Evolutionary conservation across 2,113 vertebrate genomes (phyloP).

Genomic region (Triplophysa tibetana): DNA sequence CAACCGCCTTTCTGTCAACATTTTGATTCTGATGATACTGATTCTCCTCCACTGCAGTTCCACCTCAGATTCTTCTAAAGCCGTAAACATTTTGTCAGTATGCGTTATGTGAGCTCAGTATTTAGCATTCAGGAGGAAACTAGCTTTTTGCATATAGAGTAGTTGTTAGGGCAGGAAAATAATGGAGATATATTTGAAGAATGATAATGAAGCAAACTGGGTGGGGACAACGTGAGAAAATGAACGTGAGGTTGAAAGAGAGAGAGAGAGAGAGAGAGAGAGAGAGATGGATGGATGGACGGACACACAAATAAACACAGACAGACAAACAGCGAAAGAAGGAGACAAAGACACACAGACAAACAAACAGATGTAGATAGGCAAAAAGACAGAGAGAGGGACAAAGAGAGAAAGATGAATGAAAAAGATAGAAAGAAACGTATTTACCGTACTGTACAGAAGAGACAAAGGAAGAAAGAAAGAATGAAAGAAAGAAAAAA

Average conservation of each 20-base stretch:
- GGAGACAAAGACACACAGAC: not conserved
- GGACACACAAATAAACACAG: not conserved
- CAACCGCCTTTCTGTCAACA: constrained; percentile 4
- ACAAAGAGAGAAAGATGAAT: not conserved
- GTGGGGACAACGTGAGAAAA: not conserved
- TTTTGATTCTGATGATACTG: not conserved
- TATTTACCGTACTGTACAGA: too few relatives aligned
- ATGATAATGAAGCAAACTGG: constrained; percentile 14
- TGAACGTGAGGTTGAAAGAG: not conserved
- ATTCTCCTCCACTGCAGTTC: constrained; percentile 4
- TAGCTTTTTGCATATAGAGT: constrained; percentile 29
- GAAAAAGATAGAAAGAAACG: not conserved
- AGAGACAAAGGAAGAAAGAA: too few relatives aligned
- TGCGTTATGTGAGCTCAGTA: constrained; percentile 2
- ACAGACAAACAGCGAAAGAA: not conserved
- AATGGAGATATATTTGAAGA: constrained; percentile 25
- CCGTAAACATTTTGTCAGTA: not conserved
- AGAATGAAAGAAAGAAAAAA: too few relatives aligned
- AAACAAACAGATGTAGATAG: too few relatives aligned
- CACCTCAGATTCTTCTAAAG: not conserved
- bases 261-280: not conserved
- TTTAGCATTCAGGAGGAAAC: constrained; percentile 26
- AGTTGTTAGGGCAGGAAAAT: constrained; percentile 14
- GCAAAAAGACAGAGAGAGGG: not conserved
- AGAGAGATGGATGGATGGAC: constrained; percentile 26